These are phyloP conservation scores for Benthosema pterotum DNA, from an alignment of 2,797 vertebrate species.

Conservation along the genomic window DNA sequence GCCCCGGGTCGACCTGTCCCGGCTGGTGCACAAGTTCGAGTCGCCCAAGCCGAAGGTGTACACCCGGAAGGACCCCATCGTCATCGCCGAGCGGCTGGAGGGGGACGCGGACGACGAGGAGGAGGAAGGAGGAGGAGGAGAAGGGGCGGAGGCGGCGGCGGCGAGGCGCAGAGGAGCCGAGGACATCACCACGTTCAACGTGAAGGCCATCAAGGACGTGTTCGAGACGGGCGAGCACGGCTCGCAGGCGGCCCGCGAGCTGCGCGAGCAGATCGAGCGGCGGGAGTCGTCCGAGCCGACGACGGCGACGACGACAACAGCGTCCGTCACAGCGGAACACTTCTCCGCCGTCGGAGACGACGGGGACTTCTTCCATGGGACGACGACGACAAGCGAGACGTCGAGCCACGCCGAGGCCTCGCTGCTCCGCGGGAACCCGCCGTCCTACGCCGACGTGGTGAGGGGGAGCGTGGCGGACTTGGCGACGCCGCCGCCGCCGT, in stretches of 20 bases:
- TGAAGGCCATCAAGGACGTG: conserved; percentile 82
- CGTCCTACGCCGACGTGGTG: conserved; percentile 92
- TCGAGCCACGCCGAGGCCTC: conserved; percentile 71
- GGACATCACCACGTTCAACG: conserved; percentile 77
- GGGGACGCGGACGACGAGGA: conserved; percentile 74
- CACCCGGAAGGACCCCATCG: conserved; percentile 76
- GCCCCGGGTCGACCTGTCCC: conserved; percentile 78
- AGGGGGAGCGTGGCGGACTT: conserved; percentile 80
- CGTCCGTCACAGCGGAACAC: conserved; percentile 71
- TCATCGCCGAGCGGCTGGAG: conserved; percentile 77
- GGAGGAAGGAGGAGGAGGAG: conserved; percentile 66
- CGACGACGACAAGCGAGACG: conserved; percentile 59
- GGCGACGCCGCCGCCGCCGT: conserved; percentile 69
- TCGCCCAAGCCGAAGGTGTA: conserved; percentile 77
- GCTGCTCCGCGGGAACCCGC: conserved; percentile 81
- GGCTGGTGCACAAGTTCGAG: conserved; percentile 80
- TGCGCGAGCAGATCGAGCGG: conserved; percentile 74
- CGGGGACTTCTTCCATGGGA: conserved; percentile 71
- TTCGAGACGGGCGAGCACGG: conserved; percentile 83
- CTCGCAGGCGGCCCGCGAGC: conserved; percentile 78
- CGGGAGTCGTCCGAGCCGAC: conserved; percentile 66
- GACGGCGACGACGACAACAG: conserved; percentile 42
- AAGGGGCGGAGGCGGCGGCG: conserved; percentile 68
- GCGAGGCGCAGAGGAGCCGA: conserved; percentile 61
- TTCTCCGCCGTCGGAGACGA: conserved; percentile 79